A percentile compares a stretch with the other conserved stretches of the same genome.
phyloP scores from a whole-genome alignment of 2,113 vertebrate species.

The Cariama cristata region DNA sequence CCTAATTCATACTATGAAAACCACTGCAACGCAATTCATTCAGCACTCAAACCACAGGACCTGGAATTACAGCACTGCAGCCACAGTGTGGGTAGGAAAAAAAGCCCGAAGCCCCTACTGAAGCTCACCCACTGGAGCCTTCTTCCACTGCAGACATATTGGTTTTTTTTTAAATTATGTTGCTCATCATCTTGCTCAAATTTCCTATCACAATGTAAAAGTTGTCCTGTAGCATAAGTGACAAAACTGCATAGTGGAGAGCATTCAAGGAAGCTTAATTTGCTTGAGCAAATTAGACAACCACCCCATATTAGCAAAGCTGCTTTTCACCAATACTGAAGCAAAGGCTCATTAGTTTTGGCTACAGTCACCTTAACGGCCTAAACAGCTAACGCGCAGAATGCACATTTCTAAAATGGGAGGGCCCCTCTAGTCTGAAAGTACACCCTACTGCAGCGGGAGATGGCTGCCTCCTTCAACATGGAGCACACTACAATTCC shows the following conservation, averaged over 20 bases:
- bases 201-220: background rate
- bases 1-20: background rate
- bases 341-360: background rate
- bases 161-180: background rate
- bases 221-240: background rate
- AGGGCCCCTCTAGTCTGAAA: background rate
- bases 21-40: background rate
- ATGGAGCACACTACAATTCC: rapidly evolving
- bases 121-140: background rate
- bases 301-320: background rate
- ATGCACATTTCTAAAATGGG: background rate
- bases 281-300: background rate
- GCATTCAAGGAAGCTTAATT: background rate
- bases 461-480: background rate
- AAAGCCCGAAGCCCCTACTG: background rate
- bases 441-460: background rate
- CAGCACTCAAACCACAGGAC: background rate
- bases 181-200: background rate
- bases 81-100: background rate
- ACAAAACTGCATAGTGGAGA: background rate
- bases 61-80: background rate
- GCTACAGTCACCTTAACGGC: background rate
- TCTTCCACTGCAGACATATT: background rate
- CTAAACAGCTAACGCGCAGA: background rate
- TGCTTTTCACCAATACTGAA: background rate